Conservation (phyloP, 2,888 invertebrate species). For the Thelaira solivaga region DNA sequence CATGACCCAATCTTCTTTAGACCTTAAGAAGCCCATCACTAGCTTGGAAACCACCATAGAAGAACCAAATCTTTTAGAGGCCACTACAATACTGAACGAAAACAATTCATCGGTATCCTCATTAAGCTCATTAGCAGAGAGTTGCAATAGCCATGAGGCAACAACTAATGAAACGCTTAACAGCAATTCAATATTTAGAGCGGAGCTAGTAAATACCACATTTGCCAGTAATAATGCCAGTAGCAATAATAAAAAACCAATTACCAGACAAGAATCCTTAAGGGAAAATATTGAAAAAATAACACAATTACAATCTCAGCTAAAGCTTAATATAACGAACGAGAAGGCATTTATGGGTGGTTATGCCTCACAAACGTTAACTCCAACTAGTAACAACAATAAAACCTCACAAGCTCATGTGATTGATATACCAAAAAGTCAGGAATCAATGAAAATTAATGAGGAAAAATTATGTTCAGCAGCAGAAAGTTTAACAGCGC, state of each 20-base stretch:
- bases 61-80: conserved; percentile 61
- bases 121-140: conserved; percentile 52
- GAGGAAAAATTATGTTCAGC: conserved; percentile 17
- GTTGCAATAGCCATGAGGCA: conserved; percentile 52
- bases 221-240: conserved; percentile 60
- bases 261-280: conserved; percentile 75
- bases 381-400: conserved; percentile 27
- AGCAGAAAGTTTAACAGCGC: background rate
- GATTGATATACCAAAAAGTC: conserved; percentile 60
- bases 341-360: conserved; percentile 67
- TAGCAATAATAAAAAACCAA: conserved; percentile 63
- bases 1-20: conserved; percentile 75
- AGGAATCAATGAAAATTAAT: conserved; percentile 29
- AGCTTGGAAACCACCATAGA: conserved; percentile 75
- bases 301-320: conserved; percentile 75
- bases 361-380: conserved; percentile 51
- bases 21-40: conserved; percentile 74
- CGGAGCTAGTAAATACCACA: conserved; percentile 75
- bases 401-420: conserved; percentile 52
- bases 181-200: conserved; percentile 70
- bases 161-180: conserved; percentile 2
- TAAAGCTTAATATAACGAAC: conserved; percentile 76
- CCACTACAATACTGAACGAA: conserved; percentile 43
- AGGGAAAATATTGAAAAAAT: conserved; percentile 77
- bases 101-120: conserved; percentile 47